A percentile compares a stretch with the other conserved stretches of the same genome.
phyloP scores from a whole-genome alignment of 2,888 invertebrate genomes.

The Tortrix viridana region DNA sequence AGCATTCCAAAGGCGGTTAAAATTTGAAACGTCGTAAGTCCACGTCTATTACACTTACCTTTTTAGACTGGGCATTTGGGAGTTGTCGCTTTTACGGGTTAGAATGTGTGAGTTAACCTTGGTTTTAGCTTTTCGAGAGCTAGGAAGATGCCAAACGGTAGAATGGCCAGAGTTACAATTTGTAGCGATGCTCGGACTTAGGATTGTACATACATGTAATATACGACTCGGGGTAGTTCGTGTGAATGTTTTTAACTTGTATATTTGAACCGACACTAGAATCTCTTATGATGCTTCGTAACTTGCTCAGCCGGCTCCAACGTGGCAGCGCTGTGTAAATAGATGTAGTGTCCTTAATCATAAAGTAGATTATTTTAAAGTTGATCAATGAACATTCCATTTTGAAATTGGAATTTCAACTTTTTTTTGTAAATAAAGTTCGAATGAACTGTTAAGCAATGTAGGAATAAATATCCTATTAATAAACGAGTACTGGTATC shows the following conservation, averaged over 20 bases:
- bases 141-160: slow-evolving; percentile 49
- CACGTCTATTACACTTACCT: too few species aligned
- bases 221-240: slow-evolving; percentile 40
- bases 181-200: slow-evolving; percentile 47
- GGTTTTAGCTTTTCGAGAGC: slow-evolving; percentile 43
- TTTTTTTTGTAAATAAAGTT: slow-evolving; percentile 51
- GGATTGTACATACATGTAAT: slow-evolving; percentile 44
- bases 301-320: slow-evolving; percentile 49
- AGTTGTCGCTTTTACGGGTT: too few species aligned
- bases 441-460: slow-evolving; percentile 62
- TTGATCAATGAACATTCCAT: slow-evolving; percentile 34
- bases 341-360: slow-evolving; percentile 27
- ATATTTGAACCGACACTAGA: slow-evolving; percentile 45
- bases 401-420: slow-evolving; percentile 29
- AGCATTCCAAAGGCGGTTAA: too few species aligned
- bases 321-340: slow-evolving; percentile 33
- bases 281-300: slow-evolving; percentile 49
- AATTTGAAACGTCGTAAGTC: too few species aligned
- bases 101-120: too few species aligned
- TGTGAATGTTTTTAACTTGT: slow-evolving; percentile 40
- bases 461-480: slow-evolving; percentile 45
- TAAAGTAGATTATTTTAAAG: slow-evolving; percentile 30
- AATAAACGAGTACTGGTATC: slow-evolving; percentile 55
- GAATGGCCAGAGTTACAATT: slow-evolving; percentile 25
- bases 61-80: too few species aligned